Base-by-base conservation (phyloP, 2,888 invertebrate species). In the Pachycephus smyrnensis region DNA sequence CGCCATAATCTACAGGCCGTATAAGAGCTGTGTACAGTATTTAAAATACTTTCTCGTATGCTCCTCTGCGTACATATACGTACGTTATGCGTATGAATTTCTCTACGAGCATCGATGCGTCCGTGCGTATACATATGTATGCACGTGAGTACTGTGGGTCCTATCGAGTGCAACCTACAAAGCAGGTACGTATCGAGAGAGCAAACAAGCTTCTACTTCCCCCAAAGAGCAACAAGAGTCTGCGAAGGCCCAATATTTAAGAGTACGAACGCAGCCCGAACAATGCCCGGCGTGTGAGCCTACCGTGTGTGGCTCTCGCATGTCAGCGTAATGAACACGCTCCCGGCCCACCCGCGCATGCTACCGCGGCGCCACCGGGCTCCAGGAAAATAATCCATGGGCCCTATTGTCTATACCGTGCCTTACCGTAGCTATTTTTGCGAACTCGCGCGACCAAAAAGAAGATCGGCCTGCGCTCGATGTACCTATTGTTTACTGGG, bases 321-420 rank as follows among this genome's bases (percentile, higher is more conserved):
- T 86, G 87, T 86, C 85, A 85, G 84, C 83, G 86, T 88, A 89
- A 89, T 88, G 88, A 89, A 88, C 88, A 85, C 84, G 85, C 82
- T 81, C 81, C 80, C 75, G 85, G 87, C 85, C 88, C 87, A 88
- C 88, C 88, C 86, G 86, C 79, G 82, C 81, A 82, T 31, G 74
- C 75, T 69, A 40, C 37, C 37, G 36, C 4, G 36, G 75, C 75
- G 78, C 75, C 75, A 78, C 35, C 33, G 68, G 35, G 33, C 71
- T 12, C 31, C 71, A 73, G 78, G 75, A 78, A 78, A 78, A 78
- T 78, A 78, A 78, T 78, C 75, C 77, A 69, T 75, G 74, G 69
- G 69, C 78, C 80, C 85, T 83, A 84, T 85, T 84, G 85, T 85
- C 83, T 81, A 80, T 77, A 77, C 75, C 79, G 84, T 83, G 83